Evolutionary conservation across 2,888 invertebrate genomes (phyloP), one percentile per base, ranked within the genome.

Genomic region (Ypsolopha sequella): DNA sequence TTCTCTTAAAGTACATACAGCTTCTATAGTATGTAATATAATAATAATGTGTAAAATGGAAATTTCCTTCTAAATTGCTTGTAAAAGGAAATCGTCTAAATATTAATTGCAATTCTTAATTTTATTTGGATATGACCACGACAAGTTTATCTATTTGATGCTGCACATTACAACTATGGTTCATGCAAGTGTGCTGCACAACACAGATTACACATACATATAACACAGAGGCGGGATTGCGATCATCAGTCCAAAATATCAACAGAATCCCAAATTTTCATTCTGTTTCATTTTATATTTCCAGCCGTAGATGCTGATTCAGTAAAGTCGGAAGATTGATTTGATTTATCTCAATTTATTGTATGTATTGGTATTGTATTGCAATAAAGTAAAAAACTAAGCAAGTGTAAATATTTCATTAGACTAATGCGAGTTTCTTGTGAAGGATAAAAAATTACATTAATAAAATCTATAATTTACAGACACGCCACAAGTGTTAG

Each of bases 151-250:
- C 24, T 24, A 24, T 24, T 24, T 2, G 24, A 24, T 24, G 24
- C 24, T 24, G 24, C 24, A 24, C 24, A 24, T 24, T 24, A 24
- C 2, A 24, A 24, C 24, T 24, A 24, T 24, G 4, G 24, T 24
- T 24, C 24, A 24, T 24, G 24, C 24, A 24, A 24, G 24, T 24
- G 24, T 24, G 24, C 24, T 24, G 24, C 78, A 80, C 59, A 64
- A 72, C 67, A 74, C 66, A 69, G 62, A 73, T 73, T 77, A 77
- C 68, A 61, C 60, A 70, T 63, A 70, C 68, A 61, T 60, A 70
- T 63, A 70, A 73, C 66, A 71, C 54, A 64, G 34, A 73, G 70
- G 81, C 82, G 85, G 84, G 85, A 82, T 73, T 85, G 85, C 85
- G 85, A 85, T 82, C 84, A 85, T 85, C 85, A 71, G 74, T 76